phyloP scores from a whole-genome alignment of 2,888 invertebrate species.

The Drosophila neotestacea region DNA sequence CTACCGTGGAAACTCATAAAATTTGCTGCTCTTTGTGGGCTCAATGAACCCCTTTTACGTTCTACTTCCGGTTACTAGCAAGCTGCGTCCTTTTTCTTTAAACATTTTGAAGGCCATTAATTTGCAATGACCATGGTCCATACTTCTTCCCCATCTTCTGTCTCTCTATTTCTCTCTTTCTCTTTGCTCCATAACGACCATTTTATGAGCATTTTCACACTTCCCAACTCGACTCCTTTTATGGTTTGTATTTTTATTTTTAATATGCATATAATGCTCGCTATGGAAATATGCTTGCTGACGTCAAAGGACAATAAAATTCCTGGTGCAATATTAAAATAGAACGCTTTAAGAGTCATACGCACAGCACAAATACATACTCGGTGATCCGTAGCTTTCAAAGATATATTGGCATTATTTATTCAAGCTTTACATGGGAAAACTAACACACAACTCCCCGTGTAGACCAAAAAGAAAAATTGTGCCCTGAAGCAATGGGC shows the following conservation, averaged over 20 bases:
- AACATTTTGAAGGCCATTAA: slow-evolving; percentile 76
- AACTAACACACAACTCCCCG: slow-evolving; percentile 29
- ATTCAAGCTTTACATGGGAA: slow-evolving; percentile 64
- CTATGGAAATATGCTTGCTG: slow-evolving; percentile 35
- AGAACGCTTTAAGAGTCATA: slow-evolving; percentile 33
- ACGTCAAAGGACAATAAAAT: slow-evolving; percentile 34
- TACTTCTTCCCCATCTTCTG: not conserved
- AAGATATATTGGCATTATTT: slow-evolving; percentile 77
- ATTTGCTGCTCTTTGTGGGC: slow-evolving; percentile 66
- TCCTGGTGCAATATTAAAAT: slow-evolving; percentile 33
- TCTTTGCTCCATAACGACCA: slow-evolving; percentile 7
- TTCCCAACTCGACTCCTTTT: slow-evolving; percentile 37
- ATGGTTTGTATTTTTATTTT: slow-evolving; percentile 38
- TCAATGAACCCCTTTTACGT: slow-evolving; percentile 59
- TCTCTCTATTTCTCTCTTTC: not conserved
- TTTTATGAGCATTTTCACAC: slow-evolving; percentile 33
- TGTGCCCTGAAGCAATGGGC: slow-evolving; percentile 43
- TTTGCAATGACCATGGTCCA: slow-evolving; percentile 70
- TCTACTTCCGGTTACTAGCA: slow-evolving; percentile 22
- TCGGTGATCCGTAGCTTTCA: slow-evolving; percentile 53
- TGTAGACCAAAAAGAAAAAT: slow-evolving; percentile 36
- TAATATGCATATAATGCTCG: slow-evolving; percentile 24
- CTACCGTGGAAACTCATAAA: slow-evolving; percentile 77
- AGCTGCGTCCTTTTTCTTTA: slow-evolving; percentile 47
- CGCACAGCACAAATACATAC: slow-evolving; percentile 27